Conservation (phyloP, 1,140 invertebrate genomes). For the Pseudoatta argentina region DNA sequence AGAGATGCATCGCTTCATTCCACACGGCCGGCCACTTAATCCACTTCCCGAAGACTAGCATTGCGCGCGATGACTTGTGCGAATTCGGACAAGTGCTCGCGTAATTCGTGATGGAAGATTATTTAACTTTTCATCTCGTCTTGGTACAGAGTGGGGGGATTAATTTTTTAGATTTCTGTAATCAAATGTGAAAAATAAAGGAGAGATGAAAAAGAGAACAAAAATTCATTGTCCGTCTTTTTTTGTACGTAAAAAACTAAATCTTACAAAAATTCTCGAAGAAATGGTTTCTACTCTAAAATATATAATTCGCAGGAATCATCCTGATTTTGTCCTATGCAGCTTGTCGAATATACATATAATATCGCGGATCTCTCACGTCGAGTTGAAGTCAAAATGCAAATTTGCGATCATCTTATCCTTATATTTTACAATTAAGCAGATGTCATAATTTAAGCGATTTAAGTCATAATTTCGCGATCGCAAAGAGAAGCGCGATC, state of each 20-base stretch:
- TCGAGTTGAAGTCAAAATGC: too few relatives aligned
- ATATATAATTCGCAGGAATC: neutral
- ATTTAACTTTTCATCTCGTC: conserved; percentile 1
- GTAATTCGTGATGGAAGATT: conserved; percentile 40
- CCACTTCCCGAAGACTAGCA: conserved; percentile 39
- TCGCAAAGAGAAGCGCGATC: conserved; percentile 13
- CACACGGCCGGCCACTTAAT: conserved; percentile 62
- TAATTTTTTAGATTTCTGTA: neutral
- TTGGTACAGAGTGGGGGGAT: neutral
- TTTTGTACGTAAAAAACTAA: neutral
- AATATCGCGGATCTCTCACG: neutral
- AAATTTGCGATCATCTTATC: conserved; percentile 39
- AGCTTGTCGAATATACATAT: neutral
- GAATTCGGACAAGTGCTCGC: conserved; percentile 31
- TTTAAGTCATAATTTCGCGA: too few relatives aligned
- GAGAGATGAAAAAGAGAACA: neutral
- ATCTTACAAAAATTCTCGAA: neutral
- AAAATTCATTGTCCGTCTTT: neutral
- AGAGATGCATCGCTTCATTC: conserved; percentile 81
- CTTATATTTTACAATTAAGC: conserved; percentile 46
- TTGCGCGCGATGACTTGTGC: conserved; percentile 28
- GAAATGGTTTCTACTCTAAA: neutral
- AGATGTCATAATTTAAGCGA: conserved; percentile 53
- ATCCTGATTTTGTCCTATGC: too few relatives aligned
- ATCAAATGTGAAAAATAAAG: neutral